Base-by-base conservation (phyloP, 1,140 invertebrate species). In the Helicoverpa armigera region DNA sequence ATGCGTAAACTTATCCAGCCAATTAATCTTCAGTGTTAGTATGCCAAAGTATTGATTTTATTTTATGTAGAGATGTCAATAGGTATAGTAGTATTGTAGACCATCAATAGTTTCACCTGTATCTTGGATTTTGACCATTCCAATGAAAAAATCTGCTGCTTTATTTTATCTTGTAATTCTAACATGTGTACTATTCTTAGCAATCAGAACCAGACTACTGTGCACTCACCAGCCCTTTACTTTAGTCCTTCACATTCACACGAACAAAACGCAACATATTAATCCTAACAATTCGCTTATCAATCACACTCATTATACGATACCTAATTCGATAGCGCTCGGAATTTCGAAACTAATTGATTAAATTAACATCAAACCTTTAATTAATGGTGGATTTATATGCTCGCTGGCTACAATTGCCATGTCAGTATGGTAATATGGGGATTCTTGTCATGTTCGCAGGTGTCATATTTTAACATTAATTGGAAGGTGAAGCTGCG, bases 211-310 rank as follows among this genome's bases (percentile, higher is more conserved):
- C 48, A 76, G 73, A 63, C 73, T 76, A 76, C 69, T 16, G 69
- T 53, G 54, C 56, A 60, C 54, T 75, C 56, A 76, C 73, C 18
- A 60, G 73, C 85, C 83, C 79, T 83, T 86, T 86, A 86, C 85
- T 86, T 79, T 76, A 81, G 83, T 72, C 85, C 85, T 86, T 86
- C 83, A 61, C 82, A 85, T 85, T 82, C 72, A 50, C 79, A 79
- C 51, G 53, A 82, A 80, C 74, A 61, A 80, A 61, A 83, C 56
- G 31, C 58, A 80, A 61, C 56, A 80, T 83, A 84, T 82, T 79
- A 78, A 85, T 82, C 78, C 65, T 72, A 83, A 82, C 80, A 83
- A 85, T 82, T 76, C 80, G 70, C 79, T 79, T 76, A 78, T 82
- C 75, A 51, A 73, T 80, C 80, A 80, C 78, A 72, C 48, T 79